phyloP scores from a whole-genome alignment of 1,140 invertebrate genomes.

The Drosophila grimshawi region DNA sequence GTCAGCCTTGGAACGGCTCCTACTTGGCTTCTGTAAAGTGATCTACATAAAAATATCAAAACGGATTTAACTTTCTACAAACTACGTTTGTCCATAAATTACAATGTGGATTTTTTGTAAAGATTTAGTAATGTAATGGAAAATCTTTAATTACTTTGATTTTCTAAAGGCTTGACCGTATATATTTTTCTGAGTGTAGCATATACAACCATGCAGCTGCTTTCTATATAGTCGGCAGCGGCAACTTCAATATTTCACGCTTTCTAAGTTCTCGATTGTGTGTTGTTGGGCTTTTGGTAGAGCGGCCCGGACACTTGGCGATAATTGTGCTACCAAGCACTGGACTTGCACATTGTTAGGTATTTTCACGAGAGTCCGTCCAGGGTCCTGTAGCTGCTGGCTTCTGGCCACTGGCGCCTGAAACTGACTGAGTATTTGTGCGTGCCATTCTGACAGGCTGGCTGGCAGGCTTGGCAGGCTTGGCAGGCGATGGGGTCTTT shows the following conservation, averaged over 20 bases:
- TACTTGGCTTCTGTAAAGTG: too few species aligned
- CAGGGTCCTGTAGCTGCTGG: not conserved
- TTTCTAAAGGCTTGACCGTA: too few species aligned
- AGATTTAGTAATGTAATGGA: too few species aligned
- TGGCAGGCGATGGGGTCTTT: conserved; percentile 26
- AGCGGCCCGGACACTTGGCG: conserved; percentile 63
- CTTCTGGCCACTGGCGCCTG: conserved; percentile 3
- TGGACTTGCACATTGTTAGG: conserved; percentile 65
- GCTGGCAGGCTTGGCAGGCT: not conserved
- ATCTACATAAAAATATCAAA: too few species aligned
- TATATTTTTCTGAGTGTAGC: not conserved
- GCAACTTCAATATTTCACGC: conserved; percentile 77
- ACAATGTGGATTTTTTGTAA: too few species aligned
- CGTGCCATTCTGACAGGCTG: conserved; percentile 79
- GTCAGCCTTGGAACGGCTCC: too few species aligned
- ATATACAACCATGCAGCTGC: not conserved
- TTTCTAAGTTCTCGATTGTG: conserved; percentile 77
- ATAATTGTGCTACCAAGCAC: conserved; percentile 68
- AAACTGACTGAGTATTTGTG: conserved; percentile 77
- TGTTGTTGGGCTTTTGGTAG: conserved; percentile 22
- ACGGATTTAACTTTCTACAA: too few species aligned
- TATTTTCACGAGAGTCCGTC: conserved; percentile 46
- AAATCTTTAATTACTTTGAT: too few species aligned
- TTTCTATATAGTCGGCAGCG: conserved; percentile 9
- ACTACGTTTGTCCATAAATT: too few species aligned